Evolutionary conservation across 1,140 invertebrate genomes (phyloP), one percentile per base, ranked within the genome.

Genomic region (Drosophila sturtevanti): DNA sequence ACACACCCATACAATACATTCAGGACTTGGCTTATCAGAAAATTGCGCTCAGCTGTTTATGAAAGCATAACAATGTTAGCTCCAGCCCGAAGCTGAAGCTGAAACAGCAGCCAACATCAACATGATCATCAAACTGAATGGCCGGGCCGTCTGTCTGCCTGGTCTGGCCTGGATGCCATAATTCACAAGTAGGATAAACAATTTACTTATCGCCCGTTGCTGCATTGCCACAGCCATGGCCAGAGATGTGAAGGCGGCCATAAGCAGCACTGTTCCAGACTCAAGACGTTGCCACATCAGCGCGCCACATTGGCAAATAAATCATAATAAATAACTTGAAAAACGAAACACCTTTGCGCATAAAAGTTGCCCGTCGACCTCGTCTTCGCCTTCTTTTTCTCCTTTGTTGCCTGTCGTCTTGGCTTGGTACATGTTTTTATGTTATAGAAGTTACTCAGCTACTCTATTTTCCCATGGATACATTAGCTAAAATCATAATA

Each of bases 241-340:
- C 22, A 63, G 68, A 6, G 27, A 31, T 31, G 27, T 31, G 27
- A 6, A 6, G 6, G 27, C 27, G 27, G n/a, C n/a, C n/a, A n/a
- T 31, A 31, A 31, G 55, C 38, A 48, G 35, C 67, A 55, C 44
- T 63, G 31, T 54, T 37, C 54, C 72, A 64, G 48, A 61, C 59
- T 31, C 16, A 67, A 81, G 82, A 81, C 70, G 78, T 61, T 77
- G 84, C 79, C 75, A 84, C 80, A 84, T 82, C 79, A 85, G 75
- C 69, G 81, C 63, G 63, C 80, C 81, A 89, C 85, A 89, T 89
- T 89, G 82, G 85, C 85, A 89, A 89, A 89, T 89, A 89, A 89
- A 89, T 89, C 85, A 89, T 89, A 89, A 89, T 89, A 89, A 89
- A 89, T 89, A 89, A 89, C 85, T 89, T 89, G 86, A 89, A 86